These are phyloP conservation scores for Mobula birostris DNA, from an alignment of 2,113 vertebrate genomes.

Conservation along the genomic window DNA sequence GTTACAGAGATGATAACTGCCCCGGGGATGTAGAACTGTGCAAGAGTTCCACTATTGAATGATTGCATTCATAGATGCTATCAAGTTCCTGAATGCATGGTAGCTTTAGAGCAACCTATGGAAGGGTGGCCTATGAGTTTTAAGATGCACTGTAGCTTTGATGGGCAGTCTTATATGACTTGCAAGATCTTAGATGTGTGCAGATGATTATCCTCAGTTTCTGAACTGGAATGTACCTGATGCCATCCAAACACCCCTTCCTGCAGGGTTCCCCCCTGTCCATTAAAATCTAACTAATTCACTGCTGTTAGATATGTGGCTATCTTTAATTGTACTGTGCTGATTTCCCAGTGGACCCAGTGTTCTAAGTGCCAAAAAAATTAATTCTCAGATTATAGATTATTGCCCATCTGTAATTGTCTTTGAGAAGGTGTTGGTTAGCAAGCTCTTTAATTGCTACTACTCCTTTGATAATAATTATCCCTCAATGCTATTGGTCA, in stretches of 20 bases:
- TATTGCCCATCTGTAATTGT: too few species aligned
- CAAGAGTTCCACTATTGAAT: background rate
- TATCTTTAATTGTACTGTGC: background rate
- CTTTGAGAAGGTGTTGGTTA: too few species aligned
- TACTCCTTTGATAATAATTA: too few species aligned
- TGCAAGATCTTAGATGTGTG: background rate
- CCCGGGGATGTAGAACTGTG: background rate
- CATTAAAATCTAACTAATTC: background rate
- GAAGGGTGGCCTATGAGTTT: background rate
- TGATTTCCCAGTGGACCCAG: background rate
- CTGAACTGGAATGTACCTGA: background rate
- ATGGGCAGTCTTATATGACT: background rate
- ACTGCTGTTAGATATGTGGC: background rate
- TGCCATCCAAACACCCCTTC: background rate
- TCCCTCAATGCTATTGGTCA: too few species aligned
- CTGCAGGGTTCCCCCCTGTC: background rate
- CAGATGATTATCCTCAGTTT: background rate
- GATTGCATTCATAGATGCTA: background rate
- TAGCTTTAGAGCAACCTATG: background rate
- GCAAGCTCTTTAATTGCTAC: too few species aligned
- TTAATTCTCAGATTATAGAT: too few species aligned
- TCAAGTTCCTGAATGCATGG: background rate
- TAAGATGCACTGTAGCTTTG: background rate
- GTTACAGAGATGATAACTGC: background rate
- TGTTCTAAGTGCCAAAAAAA: background rate